Evolutionary conservation across 2,888 invertebrate genomes (phyloP).

Genomic region (Mechanitis messenoides): DNA sequence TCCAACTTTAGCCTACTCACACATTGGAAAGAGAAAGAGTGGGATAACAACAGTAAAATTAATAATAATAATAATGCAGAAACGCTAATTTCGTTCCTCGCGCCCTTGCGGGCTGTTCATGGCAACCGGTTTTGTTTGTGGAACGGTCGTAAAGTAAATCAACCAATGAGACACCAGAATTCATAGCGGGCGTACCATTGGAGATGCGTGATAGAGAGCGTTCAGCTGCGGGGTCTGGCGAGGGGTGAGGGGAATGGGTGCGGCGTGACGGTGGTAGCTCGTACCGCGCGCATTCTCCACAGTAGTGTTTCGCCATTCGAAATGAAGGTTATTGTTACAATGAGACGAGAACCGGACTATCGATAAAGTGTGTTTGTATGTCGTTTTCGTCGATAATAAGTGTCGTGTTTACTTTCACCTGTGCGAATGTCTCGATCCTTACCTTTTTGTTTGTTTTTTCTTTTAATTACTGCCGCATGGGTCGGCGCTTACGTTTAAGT

Average conservation of each 20-base stretch:
- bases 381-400: conserved; percentile 76
- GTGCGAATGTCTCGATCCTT: conserved; percentile 75
- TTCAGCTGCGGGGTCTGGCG: conserved; percentile 36
- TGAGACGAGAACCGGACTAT: conserved; percentile 71
- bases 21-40: conserved; percentile 30
- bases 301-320: conserved; percentile 71
- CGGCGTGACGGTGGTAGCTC: conserved; percentile 49
- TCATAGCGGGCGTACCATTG: conserved; percentile 65
- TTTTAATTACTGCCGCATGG: conserved; percentile 72
- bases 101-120: conserved; percentile 68
- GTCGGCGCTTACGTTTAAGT: conserved; percentile 75
- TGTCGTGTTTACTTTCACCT: conserved; percentile 76
- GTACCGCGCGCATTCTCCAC: conserved; percentile 49
- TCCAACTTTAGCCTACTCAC: neutral
- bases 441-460: conserved; percentile 71
- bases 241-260: conserved; percentile 57
- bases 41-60: conserved; percentile 50
- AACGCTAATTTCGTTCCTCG: conserved; percentile 64
- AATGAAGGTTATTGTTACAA: conserved; percentile 73
- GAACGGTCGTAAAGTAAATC: conserved; percentile 60
- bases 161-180: conserved; percentile 51
- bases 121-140: conserved; percentile 73
- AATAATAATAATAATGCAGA: conserved; percentile 54
- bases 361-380: conserved; percentile 77
- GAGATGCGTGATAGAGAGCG: conserved; percentile 58